Base-by-base conservation (phyloP, 2,113 vertebrate species). In the Talpa occidentalis region DNA sequence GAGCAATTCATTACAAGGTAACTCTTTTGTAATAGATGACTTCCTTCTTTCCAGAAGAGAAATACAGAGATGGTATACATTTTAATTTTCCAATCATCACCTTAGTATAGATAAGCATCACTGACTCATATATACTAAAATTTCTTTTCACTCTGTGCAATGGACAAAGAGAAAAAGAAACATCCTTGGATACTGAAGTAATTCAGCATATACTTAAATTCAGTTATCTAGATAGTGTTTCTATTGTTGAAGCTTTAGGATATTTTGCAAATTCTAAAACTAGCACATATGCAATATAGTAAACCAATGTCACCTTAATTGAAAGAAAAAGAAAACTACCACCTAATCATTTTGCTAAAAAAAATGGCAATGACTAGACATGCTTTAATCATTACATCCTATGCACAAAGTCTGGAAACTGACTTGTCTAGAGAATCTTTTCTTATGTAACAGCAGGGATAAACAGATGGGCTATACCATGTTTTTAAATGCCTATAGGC, bases 381-480 rank as follows among this genome's bases (percentile, higher is more conserved):
- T 94, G n/a, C 15, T 73, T 28, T 87, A 94, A 92, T 66, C 87
- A 78, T 74, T 64, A 94, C 87, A 16, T 56, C 19, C 64, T 52
- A 78, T 94, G 62, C 17, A 66, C 54, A 91, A 92, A 90, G 49
- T 93, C 89, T n/a, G 10, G 64, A 56, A 96, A 88, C 28, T 84
- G 59, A 93, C 67, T 94, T 78, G 26, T 93, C 54, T 91, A 73
- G 56, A 90, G 52, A 93, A 60, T 81, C 26, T 82, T 88, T 88
- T 44, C 30, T 88, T 77, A 84, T 74, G 73, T 35, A 90, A 88
- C 76, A 96, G 87, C 91, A 93, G 76, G 66, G 47, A 49, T 79
- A 95, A 94, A 91, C 80, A 97, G 86, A 97, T 96, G 94, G 76
- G 47, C 22, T 59, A 81, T 73, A 70, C 54, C 37, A 85, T 84